These are phyloP conservation scores for Anisognathus igniventris DNA, from an alignment of 2,797 vertebrate species.

Conservation along the genomic window DNA sequence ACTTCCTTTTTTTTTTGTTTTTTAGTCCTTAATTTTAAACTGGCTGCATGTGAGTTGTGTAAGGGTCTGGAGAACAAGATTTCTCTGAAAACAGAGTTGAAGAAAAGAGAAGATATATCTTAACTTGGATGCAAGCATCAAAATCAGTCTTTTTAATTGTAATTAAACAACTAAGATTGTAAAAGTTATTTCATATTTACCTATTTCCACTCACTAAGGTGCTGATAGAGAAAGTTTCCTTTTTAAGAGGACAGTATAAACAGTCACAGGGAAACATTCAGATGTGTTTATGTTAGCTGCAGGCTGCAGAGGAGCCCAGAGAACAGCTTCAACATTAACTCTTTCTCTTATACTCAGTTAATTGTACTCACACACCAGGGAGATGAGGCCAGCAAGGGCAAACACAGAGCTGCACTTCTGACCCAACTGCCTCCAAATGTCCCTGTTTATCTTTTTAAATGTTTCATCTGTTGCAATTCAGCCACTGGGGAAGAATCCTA, in stretches of 20 bases:
- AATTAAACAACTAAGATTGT: background rate
- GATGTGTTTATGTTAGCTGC: slow-evolving; percentile 68
- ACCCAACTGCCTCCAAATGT: background rate
- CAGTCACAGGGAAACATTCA: slow-evolving; percentile 41
- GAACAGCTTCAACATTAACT: slow-evolving; percentile 4
- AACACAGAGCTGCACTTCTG: background rate
- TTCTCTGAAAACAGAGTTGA: background rate
- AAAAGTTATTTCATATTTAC: slow-evolving; percentile 36
- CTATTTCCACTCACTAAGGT: slow-evolving; percentile 47
- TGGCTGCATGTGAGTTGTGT: background rate
- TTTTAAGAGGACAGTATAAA: slow-evolving; percentile 64
- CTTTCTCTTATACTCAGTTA: background rate
- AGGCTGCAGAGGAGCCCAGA: background rate
- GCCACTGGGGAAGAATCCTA: background rate
- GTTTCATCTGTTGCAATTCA: background rate
- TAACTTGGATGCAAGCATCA: background rate
- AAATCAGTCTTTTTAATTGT: slow-evolving; percentile 1
- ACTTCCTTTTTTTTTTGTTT: background rate
- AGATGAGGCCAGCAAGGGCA: background rate
- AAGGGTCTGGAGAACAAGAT: background rate
- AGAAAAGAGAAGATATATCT: background rate
- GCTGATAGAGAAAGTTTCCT: slow-evolving; percentile 57
- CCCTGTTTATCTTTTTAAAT: background rate
- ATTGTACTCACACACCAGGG: background rate
- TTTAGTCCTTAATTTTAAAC: background rate